Evolutionary conservation across 2,888 invertebrate genomes (phyloP), one percentile per base, ranked within the genome.

Genomic region (Orthosia gothica): DNA sequence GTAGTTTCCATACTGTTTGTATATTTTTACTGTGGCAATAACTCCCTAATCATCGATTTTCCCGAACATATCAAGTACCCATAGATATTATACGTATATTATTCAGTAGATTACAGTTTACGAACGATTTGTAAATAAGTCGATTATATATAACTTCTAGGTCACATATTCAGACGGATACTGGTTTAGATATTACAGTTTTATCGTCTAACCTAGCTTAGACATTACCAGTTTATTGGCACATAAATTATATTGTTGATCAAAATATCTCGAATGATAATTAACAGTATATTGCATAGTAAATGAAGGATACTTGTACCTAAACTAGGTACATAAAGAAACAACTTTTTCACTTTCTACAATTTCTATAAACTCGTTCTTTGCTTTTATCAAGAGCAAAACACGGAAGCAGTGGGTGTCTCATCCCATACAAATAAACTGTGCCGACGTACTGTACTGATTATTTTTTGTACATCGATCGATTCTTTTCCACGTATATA

Each of bases 21-120:
- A n/a, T n/a, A n/a, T n/a, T n/a, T n/a, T n/a, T n/a, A n/a, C n/a
- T n/a, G n/a, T n/a, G n/a, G 81, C 70, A 76, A 81, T 70, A 75
- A 64, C 18, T 26, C 11, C 5, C 58, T 62, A 83, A 70, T 79
- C 49, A 49, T 66, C 54, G 26, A 79, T 68, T 69, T 68, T 66
- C 54, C 65, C 57, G 20, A 79, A 82, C 84, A 82, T 84, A 82
- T 84, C 84, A 84, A 68, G 26, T 83, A 83, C 63, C 49, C 65
- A 45, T 64, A 81, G 52, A 70, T 83, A 65, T 58, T 68, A 55
- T 57, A 57, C n/a, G 12, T 57, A 64, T 49, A 65, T 69, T 64
- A 67, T 69, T 49, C 50, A 66, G 9, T 61, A 54, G 23, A 79
- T 32, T 67, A 78, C 63, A 72, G 57, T 65, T 71, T 67, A 76